Percentiles rank a stretch among this genome's conserved stretches.
These are phyloP conservation scores for Hippoglossus hippoglossus DNA, from an alignment of 2,797 vertebrate genomes.

Conservation along the genomic window DNA sequence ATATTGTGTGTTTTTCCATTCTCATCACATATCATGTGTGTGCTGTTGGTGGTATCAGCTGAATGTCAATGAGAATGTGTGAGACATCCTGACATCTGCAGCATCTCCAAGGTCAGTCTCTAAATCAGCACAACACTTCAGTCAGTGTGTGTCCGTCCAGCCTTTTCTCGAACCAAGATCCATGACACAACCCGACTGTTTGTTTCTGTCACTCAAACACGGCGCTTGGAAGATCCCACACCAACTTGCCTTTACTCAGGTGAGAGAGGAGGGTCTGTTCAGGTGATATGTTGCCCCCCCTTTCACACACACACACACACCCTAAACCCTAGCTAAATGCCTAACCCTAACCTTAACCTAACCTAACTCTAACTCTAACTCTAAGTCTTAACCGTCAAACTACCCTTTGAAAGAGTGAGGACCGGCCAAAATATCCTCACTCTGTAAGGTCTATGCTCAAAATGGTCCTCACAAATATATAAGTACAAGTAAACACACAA, in stretches of 20 bases:
- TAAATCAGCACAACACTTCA: constrained; percentile 65
- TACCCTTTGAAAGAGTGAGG: too few relatives aligned
- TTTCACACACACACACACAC: neutral
- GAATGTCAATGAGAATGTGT: constrained; percentile 75
- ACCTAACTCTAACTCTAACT: too few relatives aligned
- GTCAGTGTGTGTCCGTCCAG: constrained; percentile 50
- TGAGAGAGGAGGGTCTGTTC: constrained; percentile 11
- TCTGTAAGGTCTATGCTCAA: too few relatives aligned
- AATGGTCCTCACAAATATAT: too few relatives aligned
- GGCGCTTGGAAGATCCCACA: constrained; percentile 35
- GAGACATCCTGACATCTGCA: constrained; percentile 70
- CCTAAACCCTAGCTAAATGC: too few relatives aligned
- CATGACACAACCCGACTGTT: constrained; percentile 51
- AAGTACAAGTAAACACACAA: neutral
- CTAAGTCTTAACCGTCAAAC: too few relatives aligned
- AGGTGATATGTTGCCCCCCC: constrained; percentile 12
- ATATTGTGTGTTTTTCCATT: constrained; percentile 71
- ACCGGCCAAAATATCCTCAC: too few relatives aligned
- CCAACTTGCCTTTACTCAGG: constrained; percentile 26
- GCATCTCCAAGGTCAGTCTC: constrained; percentile 77
- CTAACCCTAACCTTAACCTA: too few relatives aligned
- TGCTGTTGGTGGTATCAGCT: constrained; percentile 58
- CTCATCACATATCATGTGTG: constrained; percentile 77
- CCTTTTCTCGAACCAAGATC: constrained; percentile 46
- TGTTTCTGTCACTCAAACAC: constrained; percentile 64